These are phyloP conservation scores for Octonoba sinensis DNA, from an alignment of 2,888 invertebrate genomes.

Conservation along the genomic window DNA sequence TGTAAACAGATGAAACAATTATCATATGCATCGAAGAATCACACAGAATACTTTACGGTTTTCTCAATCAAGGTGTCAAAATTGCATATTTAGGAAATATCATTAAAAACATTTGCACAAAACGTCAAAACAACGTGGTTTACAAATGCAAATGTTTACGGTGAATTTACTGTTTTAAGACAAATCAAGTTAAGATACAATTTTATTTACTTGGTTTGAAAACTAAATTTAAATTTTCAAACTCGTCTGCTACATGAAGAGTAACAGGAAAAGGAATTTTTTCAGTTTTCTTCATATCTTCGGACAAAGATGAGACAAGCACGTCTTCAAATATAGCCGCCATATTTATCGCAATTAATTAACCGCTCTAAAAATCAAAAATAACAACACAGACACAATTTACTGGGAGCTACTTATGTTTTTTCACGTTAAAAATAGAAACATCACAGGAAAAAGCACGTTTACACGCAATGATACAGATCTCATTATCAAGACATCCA, in stretches of 20 bases:
- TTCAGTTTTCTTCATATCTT: slow-evolving; percentile 52
- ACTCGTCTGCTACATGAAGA: slow-evolving; percentile 59
- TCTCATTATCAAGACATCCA: slow-evolving; percentile 52
- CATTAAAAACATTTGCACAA: too few relatives aligned
- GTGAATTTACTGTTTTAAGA: not conserved
- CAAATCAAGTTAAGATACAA: not conserved
- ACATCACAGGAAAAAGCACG: slow-evolving; percentile 22
- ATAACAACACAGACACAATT: slow-evolving; percentile 10
- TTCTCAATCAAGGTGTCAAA: too few relatives aligned
- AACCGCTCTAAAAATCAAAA: slow-evolving; percentile 21
- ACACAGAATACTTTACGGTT: too few relatives aligned
- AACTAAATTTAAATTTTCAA: slow-evolving; percentile 52
- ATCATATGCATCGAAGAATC: too few relatives aligned
- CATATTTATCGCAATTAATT: slow-evolving; percentile 57
- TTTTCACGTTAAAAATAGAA: slow-evolving; percentile 29
- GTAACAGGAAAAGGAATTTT: slow-evolving; percentile 60
- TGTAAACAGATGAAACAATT: too few relatives aligned
- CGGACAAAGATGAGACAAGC: slow-evolving; percentile 58
- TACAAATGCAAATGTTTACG: too few relatives aligned
- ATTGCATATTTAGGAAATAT: too few relatives aligned
- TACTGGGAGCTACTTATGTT: not conserved
- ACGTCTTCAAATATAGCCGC: slow-evolving; percentile 64
- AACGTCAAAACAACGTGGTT: not conserved
- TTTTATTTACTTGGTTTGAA: slow-evolving; percentile 54
- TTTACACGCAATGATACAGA: slow-evolving; percentile 22